These are phyloP conservation scores for Stomatorhinus ivindoensis DNA, from an alignment of 2,113 vertebrate species.

Conservation along the genomic window DNA sequence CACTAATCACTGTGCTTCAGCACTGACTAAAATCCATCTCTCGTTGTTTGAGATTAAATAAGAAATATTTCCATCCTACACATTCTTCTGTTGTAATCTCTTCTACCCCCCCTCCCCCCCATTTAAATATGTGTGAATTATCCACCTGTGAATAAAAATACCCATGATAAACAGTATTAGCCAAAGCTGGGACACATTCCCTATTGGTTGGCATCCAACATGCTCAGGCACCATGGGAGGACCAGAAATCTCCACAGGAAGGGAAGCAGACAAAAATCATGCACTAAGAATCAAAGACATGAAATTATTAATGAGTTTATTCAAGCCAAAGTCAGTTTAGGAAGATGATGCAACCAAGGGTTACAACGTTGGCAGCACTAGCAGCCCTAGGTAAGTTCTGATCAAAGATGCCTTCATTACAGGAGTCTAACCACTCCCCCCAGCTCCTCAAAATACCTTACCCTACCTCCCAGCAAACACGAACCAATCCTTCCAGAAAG, in stretches of 20 bases:
- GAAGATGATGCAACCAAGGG: background rate
- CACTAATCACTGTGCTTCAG: background rate
- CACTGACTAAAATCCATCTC: background rate
- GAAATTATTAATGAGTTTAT: background rate
- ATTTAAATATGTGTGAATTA: background rate
- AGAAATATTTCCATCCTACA: background rate
- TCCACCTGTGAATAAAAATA: background rate
- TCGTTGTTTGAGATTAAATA: background rate
- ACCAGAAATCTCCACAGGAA: background rate
- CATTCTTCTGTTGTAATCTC: background rate
- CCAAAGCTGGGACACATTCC: background rate
- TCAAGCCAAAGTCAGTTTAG: background rate
- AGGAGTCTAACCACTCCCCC: background rate
- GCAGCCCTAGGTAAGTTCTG: background rate
- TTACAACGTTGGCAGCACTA: background rate
- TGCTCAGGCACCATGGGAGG: background rate
- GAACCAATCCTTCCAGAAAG: background rate
- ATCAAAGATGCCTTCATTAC: background rate
- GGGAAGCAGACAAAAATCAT: background rate
- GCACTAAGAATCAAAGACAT: background rate
- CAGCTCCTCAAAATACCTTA: background rate
- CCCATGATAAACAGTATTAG: background rate
- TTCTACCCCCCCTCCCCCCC: background rate
- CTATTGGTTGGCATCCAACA: background rate
- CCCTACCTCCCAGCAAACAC: background rate